Conservation (phyloP, 2,888 invertebrate genomes). For the Dysmachus trigonus region DNA sequence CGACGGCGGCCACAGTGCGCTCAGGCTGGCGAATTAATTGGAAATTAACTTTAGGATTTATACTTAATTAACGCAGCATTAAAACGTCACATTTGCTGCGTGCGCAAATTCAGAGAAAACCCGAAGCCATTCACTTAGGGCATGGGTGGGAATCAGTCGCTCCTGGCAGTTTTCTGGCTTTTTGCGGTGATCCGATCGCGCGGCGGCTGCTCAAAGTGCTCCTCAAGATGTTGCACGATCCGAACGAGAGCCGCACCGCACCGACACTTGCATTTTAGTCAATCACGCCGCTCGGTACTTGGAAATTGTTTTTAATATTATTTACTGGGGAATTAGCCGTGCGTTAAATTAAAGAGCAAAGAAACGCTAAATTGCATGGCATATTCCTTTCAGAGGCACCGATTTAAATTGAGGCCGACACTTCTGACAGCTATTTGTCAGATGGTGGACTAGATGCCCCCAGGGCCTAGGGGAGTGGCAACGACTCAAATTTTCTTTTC, state of each 20-base stretch:
- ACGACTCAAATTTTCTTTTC: not conserved
- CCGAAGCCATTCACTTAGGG: not conserved
- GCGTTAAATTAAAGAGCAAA: conserved; percentile 31
- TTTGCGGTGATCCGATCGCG: not conserved
- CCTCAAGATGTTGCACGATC: conserved; percentile 1
- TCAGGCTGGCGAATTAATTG: conserved; percentile 47
- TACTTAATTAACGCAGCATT: conserved; percentile 50
- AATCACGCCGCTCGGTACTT: conserved; percentile 25
- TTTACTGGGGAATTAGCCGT: conserved; percentile 16
- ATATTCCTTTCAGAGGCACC: conserved; percentile 42
- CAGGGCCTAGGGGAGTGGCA: not conserved
- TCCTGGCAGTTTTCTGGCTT: not conserved
- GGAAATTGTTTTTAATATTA: conserved; percentile 33
- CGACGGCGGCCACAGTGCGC: not conserved
- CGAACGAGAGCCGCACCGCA: not conserved
- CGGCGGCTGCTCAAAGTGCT: conserved; percentile 10
- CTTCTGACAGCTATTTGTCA: conserved; percentile 49
- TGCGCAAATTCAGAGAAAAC: conserved; percentile 13
- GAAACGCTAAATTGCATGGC: conserved; percentile 1
- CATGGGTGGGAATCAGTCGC: conserved; percentile 27
- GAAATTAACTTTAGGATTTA: conserved; percentile 50
- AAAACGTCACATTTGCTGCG: conserved; percentile 47
- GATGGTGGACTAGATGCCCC: not conserved
- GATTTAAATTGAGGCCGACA: conserved; percentile 48
- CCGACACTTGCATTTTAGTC: conserved; percentile 22